Evolutionary conservation across 2,113 vertebrate genomes (phyloP).

Genomic region (Colinus virginianus): DNA sequence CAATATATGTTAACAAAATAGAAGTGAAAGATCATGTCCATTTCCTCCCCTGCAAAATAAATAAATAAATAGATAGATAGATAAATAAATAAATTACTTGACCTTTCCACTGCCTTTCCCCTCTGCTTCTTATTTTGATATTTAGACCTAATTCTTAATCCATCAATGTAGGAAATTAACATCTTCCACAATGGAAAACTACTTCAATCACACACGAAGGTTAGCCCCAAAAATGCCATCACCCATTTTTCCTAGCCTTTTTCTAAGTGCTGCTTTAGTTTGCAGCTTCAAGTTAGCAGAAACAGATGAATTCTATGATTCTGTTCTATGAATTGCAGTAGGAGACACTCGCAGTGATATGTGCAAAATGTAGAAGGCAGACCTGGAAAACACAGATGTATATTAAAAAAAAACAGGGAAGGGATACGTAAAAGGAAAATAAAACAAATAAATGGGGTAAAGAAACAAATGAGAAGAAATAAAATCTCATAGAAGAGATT

Average conservation of each 20-base stretch:
- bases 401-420: background rate
- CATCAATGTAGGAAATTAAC: background rate
- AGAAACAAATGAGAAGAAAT: background rate
- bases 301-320: background rate
- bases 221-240: background rate
- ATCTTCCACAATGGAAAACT: background rate
- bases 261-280: background rate
- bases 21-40: background rate
- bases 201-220: background rate
- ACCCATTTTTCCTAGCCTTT: fast-evolving
- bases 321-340: background rate
- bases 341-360: background rate
- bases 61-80: background rate
- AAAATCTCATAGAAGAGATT: background rate
- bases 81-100: background rate
- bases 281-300: background rate
- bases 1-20: fast-evolving
- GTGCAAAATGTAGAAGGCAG: background rate
- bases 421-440: background rate
- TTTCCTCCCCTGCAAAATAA: background rate
- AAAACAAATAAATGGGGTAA: background rate
- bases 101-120: background rate
- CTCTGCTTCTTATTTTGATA: background rate
- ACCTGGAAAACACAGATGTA: background rate
- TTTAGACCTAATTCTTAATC: background rate